Evolutionary conservation across 2,113 vertebrate species (phyloP).

Genomic region (Osmerus eperlanus): DNA sequence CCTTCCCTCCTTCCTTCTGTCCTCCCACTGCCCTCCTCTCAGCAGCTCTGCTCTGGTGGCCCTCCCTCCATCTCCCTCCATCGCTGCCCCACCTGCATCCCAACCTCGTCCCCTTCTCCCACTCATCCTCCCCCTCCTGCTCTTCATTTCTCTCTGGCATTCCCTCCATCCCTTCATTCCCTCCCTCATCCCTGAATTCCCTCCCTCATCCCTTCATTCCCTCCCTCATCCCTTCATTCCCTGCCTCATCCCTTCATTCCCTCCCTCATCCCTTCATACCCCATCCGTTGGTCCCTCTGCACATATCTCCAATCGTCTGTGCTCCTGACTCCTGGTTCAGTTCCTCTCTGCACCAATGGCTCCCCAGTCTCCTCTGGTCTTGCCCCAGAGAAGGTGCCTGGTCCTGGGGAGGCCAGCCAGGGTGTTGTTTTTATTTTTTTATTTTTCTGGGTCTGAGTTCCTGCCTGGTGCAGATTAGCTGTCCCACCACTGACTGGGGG

Average conservation of each 20-base stretch:
- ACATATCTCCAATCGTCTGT: no score
- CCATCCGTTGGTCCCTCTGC: slow-evolving; percentile 8
- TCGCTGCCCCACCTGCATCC: not conserved
- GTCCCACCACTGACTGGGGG: slow-evolving; percentile 41
- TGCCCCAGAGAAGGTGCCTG: slow-evolving; percentile 24
- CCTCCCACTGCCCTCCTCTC: not conserved
- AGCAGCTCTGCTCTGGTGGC: not conserved
- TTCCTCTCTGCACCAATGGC: not conserved
- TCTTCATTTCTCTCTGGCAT: not conserved
- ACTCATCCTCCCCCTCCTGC: not conserved
- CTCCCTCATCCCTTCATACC: no score
- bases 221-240: no score
- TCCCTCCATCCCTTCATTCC: not conserved
- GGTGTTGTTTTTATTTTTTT: no score
- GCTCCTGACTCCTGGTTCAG: no score
- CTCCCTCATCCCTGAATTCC: no score
- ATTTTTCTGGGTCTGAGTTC: slow-evolving; percentile 68
- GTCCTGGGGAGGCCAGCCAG: slow-evolving; percentile 53
- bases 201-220: no score
- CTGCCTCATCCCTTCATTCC: no score
- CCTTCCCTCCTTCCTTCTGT: not conserved
- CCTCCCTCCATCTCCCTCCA: not conserved
- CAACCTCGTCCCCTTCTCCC: not conserved
- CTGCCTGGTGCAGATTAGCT: slow-evolving; percentile 66
- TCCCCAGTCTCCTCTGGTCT: not conserved